Conservation (phyloP, 2,797 vertebrate genomes). For the Masticophis lateralis region DNA sequence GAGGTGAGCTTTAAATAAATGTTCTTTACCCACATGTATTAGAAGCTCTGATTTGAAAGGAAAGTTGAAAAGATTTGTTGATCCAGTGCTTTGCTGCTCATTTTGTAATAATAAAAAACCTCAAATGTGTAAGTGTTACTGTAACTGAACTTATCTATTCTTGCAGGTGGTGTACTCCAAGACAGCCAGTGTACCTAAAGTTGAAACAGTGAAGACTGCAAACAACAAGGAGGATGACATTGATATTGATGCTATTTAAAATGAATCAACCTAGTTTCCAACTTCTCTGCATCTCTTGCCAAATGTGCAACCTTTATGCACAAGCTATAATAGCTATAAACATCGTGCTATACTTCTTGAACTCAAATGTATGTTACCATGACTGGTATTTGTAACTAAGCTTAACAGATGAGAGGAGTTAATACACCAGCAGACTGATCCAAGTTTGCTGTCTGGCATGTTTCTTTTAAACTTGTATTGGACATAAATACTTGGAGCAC, state of each 20-base stretch:
- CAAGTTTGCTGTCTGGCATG: constrained; percentile 77
- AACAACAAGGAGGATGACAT: constrained; percentile 92
- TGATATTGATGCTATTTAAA: constrained; percentile 97
- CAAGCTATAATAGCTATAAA: constrained; percentile 73
- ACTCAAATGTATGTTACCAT: constrained; percentile 74
- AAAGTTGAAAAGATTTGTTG: background rate
- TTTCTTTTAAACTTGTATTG: constrained; percentile 74
- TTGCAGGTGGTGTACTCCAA: constrained; percentile 92
- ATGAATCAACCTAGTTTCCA: constrained; percentile 67
- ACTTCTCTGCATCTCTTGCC: constrained; percentile 72
- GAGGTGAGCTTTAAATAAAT: constrained; percentile 63
- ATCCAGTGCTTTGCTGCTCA: background rate
- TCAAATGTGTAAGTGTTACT: background rate
- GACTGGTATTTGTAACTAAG: constrained; percentile 76
- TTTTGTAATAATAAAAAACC: background rate
- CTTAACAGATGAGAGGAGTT: constrained; percentile 71
- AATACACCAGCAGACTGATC: constrained; percentile 67
- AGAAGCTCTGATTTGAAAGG: background rate
- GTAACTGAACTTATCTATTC: constrained; percentile 14
- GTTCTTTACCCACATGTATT: background rate
- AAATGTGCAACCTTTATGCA: constrained; percentile 76
- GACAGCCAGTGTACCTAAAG: constrained; percentile 89
- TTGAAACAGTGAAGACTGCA: constrained; percentile 90
- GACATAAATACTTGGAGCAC: constrained; percentile 72
- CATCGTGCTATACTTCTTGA: constrained; percentile 75